Evolutionary conservation across 2,797 vertebrate genomes (phyloP), one percentile per base, ranked within the genome.

Genomic region (Hipposideros larvatus): DNA sequence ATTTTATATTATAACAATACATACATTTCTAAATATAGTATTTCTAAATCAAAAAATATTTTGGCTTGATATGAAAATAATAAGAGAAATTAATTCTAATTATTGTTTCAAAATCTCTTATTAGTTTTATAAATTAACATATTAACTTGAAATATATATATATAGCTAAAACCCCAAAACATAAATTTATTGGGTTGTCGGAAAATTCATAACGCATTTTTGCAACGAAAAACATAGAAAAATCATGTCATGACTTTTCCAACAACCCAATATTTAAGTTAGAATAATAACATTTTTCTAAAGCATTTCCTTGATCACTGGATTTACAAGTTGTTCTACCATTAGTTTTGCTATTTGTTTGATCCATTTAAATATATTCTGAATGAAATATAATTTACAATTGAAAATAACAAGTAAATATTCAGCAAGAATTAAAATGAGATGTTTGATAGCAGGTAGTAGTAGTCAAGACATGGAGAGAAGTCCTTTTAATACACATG

Each of bases 381-480:
- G 55, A 97, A 94, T 92, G 34, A 63, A 92, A 91, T 83, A 87
- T 22, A 92, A 84, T 34, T 59, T 4, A 88, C 94, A 88, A 31
- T 77, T 90, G 66, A 46, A 92, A 73, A 79, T 4, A 84, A 63
- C 94, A 97, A 21, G 80, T 41, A 83, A 84, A 87, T 84, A 94
- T 73, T 71, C 31, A n/a, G 22, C 43, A 93, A 55, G 82, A 91
- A 57, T 97, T 94, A 95, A 96, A 95, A 96, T 63, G 97, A 97
- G 93, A 92, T 97, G 90, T 86, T 95, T 85, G 24, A 48, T 96
- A 97, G 90, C 51, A 55, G 53, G 78, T 91, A 97, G 95, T 91
- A 97, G 95, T 77, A 68, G 91, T 94, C 96, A 98, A 79, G 96
- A 79, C 85, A 90, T 28, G 24, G 57, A 98, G 83, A 97, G 97